Evolutionary conservation across 2,113 vertebrate genomes (phyloP), one percentile per base, ranked within the genome.

Genomic region (Hippocampus abdominalis): DNA sequence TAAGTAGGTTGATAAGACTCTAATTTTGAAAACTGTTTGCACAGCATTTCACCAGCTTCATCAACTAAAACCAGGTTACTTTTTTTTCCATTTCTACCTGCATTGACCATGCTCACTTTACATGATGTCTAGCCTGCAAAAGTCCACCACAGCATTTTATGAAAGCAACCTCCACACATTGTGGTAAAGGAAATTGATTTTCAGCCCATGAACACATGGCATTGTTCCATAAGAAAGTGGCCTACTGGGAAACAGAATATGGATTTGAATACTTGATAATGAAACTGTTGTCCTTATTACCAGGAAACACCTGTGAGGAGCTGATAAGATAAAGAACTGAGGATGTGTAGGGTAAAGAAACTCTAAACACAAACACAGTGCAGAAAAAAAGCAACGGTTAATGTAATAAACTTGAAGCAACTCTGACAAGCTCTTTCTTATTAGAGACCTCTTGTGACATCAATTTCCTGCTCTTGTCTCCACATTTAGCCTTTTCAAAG

Each of bases 221-320:
- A 77, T 82, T 83, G 81, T 87, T 89, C 64, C 75, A 84, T 67
- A 74, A 71, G 82, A 66, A 77, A 51, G 23, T 62, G 44, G 40
- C 61, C 66, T 74, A 49, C 39, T 64, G 63, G 77, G 62, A 70
- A 68, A 57, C 61, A 81, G 54, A 79, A 60, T 48, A 62, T 68
- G 75, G 77, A 86, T 90, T 80, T 86, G 65, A 90, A 87, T 86
- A 84, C 77, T 68, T 84, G 77, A 86, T 91, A 86, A 89, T 90
- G 84, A 90, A 87, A 90, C 90, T 66, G 70, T 71, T 80, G 83
- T 81, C 73, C 71, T 59, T 66, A 79, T 73, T 81, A 67, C 75
- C 70, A 72, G 39, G 46, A 62, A 88, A 87, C 79, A 88, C 87
- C 88, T 90, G 88, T 68, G 66, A 64, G 1, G 64, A 36, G 61